Percentiles rank a stretch among this genome's conserved stretches.
phyloP scores from a whole-genome alignment of 2,888 invertebrate species.

The Tenthredo scrophulariae region DNA sequence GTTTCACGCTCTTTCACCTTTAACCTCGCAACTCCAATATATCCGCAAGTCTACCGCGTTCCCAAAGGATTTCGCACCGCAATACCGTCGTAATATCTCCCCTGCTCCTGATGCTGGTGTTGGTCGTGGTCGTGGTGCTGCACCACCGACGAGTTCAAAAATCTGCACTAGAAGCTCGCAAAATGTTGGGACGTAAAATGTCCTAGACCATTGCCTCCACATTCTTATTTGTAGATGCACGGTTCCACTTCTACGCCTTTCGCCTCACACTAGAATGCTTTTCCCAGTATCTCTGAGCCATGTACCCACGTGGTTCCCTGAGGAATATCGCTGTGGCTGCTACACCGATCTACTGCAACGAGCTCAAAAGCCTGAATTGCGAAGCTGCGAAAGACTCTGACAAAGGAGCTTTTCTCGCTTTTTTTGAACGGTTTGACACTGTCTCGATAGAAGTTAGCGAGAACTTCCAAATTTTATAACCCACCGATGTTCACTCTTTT shows the following conservation, averaged over 20 bases:
- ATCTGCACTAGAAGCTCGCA: constrained; percentile 34
- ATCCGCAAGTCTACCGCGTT: constrained; percentile 29
- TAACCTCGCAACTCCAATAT: constrained; percentile 21
- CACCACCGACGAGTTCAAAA: constrained; percentile 23
- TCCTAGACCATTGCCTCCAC: constrained; percentile 17
- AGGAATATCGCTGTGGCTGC: constrained; percentile 20
- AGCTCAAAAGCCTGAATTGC: constrained; percentile 7
- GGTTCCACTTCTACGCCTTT: constrained; percentile 5
- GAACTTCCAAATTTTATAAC: neutral
- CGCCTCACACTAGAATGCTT: constrained; percentile 10
- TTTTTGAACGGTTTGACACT: neutral
- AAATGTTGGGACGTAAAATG: constrained; percentile 17
- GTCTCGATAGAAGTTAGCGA: neutral
- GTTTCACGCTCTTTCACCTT: constrained; percentile 35
- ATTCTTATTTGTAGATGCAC: constrained; percentile 19
- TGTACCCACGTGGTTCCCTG: neutral
- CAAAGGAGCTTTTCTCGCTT: neutral
- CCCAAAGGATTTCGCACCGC: constrained; percentile 33
- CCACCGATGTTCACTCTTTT: neutral
- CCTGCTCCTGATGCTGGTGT: neutral
- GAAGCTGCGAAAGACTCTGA: constrained; percentile 21
- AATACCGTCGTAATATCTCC: constrained; percentile 20
- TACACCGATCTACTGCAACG: constrained; percentile 7
- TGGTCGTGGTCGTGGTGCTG: neutral
- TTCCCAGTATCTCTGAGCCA: neutral